Evolutionary conservation across 1,140 invertebrate genomes (phyloP).

Genomic region (Melipona quadrifasciata): DNA sequence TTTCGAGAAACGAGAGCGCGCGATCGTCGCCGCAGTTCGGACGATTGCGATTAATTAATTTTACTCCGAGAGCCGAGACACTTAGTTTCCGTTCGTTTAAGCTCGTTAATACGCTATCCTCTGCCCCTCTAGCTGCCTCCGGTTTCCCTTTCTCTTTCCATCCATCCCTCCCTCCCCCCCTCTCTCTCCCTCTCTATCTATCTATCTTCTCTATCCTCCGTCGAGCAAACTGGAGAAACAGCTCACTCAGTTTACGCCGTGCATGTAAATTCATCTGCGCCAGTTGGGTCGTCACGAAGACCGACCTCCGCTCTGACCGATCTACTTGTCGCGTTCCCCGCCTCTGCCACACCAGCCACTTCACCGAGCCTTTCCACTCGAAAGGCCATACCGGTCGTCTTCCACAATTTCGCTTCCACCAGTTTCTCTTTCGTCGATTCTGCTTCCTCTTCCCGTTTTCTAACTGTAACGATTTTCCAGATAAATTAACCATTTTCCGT

Average conservation of each 20-base stretch:
- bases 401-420: neutral
- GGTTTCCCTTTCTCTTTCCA: slow-evolving; percentile 24
- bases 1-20: slow-evolving; percentile 70
- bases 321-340: slow-evolving; percentile 40
- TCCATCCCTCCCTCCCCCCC: slow-evolving; percentile 7
- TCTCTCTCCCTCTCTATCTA: neutral
- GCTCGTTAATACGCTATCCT: slow-evolving; percentile 72
- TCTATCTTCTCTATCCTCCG: slow-evolving; percentile 18
- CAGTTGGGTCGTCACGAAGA: slow-evolving; percentile 58
- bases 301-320: slow-evolving; percentile 66
- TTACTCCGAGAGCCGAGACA: slow-evolving; percentile 80
- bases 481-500: too few relatives aligned
- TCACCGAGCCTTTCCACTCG: neutral
- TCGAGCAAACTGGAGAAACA: slow-evolving; percentile 58
- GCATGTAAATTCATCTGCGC: slow-evolving; percentile 66
- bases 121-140: slow-evolving; percentile 29
- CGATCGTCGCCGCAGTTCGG: slow-evolving; percentile 74
- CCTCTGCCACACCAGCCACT: neutral
- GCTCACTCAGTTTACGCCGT: slow-evolving; percentile 72
- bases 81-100: slow-evolving; percentile 82
- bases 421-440: neutral
- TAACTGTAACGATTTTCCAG: neutral
- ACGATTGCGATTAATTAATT: slow-evolving; percentile 82
- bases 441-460: neutral
- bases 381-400: neutral